Evolutionary conservation across 2,797 vertebrate genomes (phyloP), one percentile per base, ranked within the genome.

Genomic region (Tolypeutes matacus): DNA sequence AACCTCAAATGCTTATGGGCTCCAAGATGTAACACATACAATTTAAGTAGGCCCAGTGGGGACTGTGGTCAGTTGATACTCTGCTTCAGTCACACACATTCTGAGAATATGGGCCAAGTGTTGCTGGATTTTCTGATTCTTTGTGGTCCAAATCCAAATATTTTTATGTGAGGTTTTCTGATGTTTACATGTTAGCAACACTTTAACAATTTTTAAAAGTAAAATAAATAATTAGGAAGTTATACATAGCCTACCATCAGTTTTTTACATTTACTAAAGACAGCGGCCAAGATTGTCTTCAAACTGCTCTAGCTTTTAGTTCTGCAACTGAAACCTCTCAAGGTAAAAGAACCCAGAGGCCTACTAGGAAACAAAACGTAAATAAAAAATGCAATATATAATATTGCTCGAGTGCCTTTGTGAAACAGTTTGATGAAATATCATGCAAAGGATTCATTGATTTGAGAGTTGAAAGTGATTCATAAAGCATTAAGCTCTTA

Each of bases 91-190:
- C 9, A 51, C 36, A 23, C 10, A 67, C 6, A 17, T 23, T 1
- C 25, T 56, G 7, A 23, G 23, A 73, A 91, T 49, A n/a, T 36
- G 34, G n/a, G 31, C 29, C 20, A 56, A 7, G 6, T 18, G 21
- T 78, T 83, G 31, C 70, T 75, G 58, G 7, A 15, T 69, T 96
- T 93, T 83, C n/a, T 42, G 36, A 23, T 62, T 96, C 89, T 83
- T 23, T 36, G 36, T 84, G 78, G 78, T 56, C 3, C 51, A 82
- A 83, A 42, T 49, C 20, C 27, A 92, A 9, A 56, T 36, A 20
- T 49, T 84, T 73, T 69, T 65, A 69, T 75, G 51, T 14, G 5
- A 36, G 73, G 12, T 60, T 7, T 84, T 49, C 20, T 69, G 60
- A 81, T 31, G 69, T 21, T 75, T 92, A 82, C 77, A n/a, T 67